Conservation (phyloP, 2,113 vertebrate genomes). For the Ovis canadensis region DNA sequence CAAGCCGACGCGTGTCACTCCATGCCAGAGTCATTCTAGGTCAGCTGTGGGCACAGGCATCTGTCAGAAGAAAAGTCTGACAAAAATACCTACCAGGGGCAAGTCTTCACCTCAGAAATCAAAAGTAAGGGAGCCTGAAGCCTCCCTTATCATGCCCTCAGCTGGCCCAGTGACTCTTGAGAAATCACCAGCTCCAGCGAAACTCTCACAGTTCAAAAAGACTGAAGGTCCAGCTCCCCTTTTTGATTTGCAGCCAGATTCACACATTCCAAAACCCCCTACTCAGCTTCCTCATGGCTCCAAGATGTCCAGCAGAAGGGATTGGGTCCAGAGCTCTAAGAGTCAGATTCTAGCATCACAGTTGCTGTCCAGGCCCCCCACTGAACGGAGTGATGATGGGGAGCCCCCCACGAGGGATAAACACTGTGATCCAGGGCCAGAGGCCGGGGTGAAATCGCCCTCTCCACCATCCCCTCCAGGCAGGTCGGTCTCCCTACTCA, state of each 20-base stretch:
- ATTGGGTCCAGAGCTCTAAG: constrained; percentile 72
- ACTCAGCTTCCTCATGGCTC: constrained; percentile 57
- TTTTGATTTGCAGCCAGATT: constrained; percentile 74
- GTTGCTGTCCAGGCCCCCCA: constrained; percentile 74
- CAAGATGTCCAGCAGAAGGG: constrained; percentile 70
- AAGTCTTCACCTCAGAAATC: constrained; percentile 84
- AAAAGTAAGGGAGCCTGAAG: constrained; percentile 63
- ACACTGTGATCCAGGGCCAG: constrained; percentile 77
- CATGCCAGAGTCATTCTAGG: constrained; percentile 76
- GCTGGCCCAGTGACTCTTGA: constrained; percentile 72
- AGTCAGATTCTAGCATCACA: constrained; percentile 77
- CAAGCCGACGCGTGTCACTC: constrained; percentile 73
- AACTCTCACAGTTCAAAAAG: constrained; percentile 82
- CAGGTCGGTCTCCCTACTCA: constrained; percentile 86
- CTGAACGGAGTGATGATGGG: constrained; percentile 70
- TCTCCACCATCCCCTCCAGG: constrained; percentile 86
- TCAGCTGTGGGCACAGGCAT: constrained; percentile 68
- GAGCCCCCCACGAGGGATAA: constrained; percentile 86
- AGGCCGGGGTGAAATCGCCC: constrained; percentile 77
- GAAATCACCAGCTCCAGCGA: constrained; percentile 82
- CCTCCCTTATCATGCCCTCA: constrained; percentile 8
- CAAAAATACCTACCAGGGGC: constrained; percentile 85
- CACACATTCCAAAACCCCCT: constrained; percentile 74
- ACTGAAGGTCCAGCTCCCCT: constrained; percentile 72
- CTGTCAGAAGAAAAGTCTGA: constrained; percentile 77